Base-by-base conservation (phyloP, 2,888 invertebrate genomes). In the Rosalia funebris region DNA sequence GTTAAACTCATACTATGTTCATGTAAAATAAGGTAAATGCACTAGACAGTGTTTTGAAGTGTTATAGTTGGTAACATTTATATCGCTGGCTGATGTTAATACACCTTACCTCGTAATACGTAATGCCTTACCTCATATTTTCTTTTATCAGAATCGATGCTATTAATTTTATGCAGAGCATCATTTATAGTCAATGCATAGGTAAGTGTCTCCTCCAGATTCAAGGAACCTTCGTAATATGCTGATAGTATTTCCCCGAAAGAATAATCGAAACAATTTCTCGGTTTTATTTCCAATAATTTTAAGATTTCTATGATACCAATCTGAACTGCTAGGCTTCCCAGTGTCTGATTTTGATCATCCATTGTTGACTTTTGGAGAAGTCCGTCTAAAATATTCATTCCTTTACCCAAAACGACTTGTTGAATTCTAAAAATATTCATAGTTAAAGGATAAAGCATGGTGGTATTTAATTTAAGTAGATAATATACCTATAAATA, bases 211-310 rank as follows among this genome's bases (percentile, higher is more conserved):
- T 96, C 90, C 71, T 93, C 91, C 0, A 91, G 87, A 0, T 92
- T 92, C 65, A 96, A 87, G 63, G 91, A 89, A 0, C 91, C 93
- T 77, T 97, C 95, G 2, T 93, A 94, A 82, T 97, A 97, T 0
- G 92, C 95, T 78, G 95, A 95, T 0, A 91, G 92, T 1, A 97
- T 83, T 78, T 96, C 96, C 10, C 96, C 96, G 0, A 93, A 91
- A 2, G 95, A 95, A 80, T 95, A 93, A 1, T 96, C 79, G 19
- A 73, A 62, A 10, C 73, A 55, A 5, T 57, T 57, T 36, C 71
- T 70, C 1, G 73, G 71, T 11, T 68, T 53, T 0, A 80, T n/a
- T 48, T 84, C 83, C 55, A 86, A 68, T 5, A 82, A 74, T 71
- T 82, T 85, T 34, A 87, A 70, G 1, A 87, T 64, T 63, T 87